Conservation (phyloP, 2,888 invertebrate species). For the Drosophila helvetica region DNA sequence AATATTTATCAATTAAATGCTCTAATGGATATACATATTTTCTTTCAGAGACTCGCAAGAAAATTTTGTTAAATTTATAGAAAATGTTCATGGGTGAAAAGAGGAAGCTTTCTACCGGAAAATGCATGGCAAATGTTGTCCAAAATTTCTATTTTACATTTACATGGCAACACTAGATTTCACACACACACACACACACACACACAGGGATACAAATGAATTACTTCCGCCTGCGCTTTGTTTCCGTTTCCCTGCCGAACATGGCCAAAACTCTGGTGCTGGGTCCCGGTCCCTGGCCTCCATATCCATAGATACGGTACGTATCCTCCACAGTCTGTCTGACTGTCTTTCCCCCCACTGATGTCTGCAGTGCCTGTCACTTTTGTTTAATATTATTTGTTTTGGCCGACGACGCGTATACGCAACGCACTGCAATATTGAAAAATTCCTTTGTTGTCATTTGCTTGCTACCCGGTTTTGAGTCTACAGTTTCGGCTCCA, state of each 20-base stretch:
- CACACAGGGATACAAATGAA: constrained; percentile 56
- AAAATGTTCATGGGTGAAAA: not conserved
- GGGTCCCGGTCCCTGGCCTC: constrained; percentile 15
- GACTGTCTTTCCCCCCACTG: constrained; percentile 1
- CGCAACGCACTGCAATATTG: constrained; percentile 73
- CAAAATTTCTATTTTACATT: constrained; percentile 46
- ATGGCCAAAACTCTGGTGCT: constrained; percentile 46
- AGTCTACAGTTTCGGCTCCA: not conserved
- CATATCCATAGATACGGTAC: constrained; percentile 33
- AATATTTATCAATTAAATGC: not conserved
- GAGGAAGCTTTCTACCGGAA: not conserved
- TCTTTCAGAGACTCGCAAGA: not conserved
- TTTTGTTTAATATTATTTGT: constrained; percentile 73
- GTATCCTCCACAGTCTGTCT: not conserved
- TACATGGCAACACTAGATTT: constrained; percentile 41
- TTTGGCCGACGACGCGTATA: constrained; percentile 67
- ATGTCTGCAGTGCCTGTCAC: constrained; percentile 52
- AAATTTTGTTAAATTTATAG: constrained; percentile 5
- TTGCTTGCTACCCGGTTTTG: constrained; percentile 20
- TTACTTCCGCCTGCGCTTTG: constrained; percentile 69
- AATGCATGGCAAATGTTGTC: constrained; percentile 29
- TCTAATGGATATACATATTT: not conserved
- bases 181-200: constrained; percentile 19
- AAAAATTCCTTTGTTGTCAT: constrained; percentile 75
- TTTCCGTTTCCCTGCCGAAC: constrained; percentile 62